Conservation (phyloP, 1,140 invertebrate species). For the Plutomurus gul region DNA sequence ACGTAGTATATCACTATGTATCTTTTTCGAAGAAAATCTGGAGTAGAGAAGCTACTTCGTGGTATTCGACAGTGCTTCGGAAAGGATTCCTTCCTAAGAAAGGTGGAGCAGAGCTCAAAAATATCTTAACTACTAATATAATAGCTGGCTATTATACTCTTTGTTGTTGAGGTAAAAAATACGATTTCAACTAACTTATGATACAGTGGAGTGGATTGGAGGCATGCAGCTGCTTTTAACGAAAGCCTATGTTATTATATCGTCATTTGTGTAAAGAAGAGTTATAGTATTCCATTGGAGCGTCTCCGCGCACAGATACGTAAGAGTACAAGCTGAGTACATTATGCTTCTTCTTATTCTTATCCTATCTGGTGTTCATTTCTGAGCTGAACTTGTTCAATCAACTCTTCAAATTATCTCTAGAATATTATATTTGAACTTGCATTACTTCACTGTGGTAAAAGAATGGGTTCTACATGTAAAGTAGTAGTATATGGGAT, state of each 20-base stretch:
- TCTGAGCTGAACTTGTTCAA: constrained; percentile 8
- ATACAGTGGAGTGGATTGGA: background rate
- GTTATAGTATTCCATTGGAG: too few species aligned
- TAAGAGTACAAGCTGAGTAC: background rate
- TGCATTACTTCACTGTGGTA: too few species aligned
- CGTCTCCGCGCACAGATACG: background rate
- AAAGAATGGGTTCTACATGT: too few species aligned
- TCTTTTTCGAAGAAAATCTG: too few species aligned
- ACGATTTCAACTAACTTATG: background rate
- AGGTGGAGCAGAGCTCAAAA: too few species aligned
- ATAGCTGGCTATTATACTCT: constrained; percentile 9
- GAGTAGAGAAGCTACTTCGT: too few species aligned
- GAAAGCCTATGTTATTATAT: too few species aligned
- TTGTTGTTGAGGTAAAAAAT: constrained; percentile 14
- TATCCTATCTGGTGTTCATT: background rate
- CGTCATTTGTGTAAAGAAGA: too few species aligned
- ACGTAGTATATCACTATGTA: too few species aligned
- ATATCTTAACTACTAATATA: constrained; percentile 30
- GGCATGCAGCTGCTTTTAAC: constrained; percentile 22
- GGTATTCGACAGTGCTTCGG: background rate
- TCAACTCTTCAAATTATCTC: background rate
- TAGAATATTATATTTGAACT: too few species aligned
- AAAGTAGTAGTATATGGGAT: too few species aligned
- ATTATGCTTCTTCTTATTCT: background rate
- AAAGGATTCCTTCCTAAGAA: background rate